Percentiles rank a stretch among this genome's conserved stretches.
Evolutionary conservation across 2,113 vertebrate genomes (phyloP).

Genomic region (Acrocephalus arundinaceus): DNA sequence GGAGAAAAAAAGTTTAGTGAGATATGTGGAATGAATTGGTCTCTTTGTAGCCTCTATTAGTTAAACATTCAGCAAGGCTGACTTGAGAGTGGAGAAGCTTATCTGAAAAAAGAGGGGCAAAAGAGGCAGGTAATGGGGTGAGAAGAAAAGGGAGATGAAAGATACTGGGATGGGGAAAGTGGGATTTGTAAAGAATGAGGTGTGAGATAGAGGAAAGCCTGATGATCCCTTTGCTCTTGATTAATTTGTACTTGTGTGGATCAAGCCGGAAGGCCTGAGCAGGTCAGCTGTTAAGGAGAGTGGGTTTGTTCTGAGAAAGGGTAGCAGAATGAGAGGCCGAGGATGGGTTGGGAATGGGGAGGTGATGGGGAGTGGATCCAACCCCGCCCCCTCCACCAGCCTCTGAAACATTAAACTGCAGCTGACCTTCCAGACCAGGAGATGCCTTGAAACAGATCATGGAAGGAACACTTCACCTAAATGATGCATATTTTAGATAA

Average conservation of each 20-base stretch:
- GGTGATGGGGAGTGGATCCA: background rate
- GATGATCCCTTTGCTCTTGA: background rate
- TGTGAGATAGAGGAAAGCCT: background rate
- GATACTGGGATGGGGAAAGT: background rate
- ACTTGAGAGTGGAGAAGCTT: background rate
- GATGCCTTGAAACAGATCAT: background rate
- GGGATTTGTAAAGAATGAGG: background rate
- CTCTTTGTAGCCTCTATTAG: background rate
- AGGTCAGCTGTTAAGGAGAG: background rate
- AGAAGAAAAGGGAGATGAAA: background rate
- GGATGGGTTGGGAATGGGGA: background rate
- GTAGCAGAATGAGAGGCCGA: fast-evolving
- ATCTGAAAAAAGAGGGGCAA: background rate
- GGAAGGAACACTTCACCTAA: background rate
- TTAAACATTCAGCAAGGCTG: background rate
- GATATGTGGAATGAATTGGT: background rate
- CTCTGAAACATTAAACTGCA: background rate
- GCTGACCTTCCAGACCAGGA: background rate
- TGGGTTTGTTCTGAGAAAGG: background rate
- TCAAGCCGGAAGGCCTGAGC: background rate
- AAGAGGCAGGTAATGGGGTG: fast-evolving
- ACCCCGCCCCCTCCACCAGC: background rate
- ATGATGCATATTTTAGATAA: background rate
- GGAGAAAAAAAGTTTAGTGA: background rate
- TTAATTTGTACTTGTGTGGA: background rate